phyloP scores from a whole-genome alignment of 1,140 invertebrate species.

The Cryptotermes secundus region DNA sequence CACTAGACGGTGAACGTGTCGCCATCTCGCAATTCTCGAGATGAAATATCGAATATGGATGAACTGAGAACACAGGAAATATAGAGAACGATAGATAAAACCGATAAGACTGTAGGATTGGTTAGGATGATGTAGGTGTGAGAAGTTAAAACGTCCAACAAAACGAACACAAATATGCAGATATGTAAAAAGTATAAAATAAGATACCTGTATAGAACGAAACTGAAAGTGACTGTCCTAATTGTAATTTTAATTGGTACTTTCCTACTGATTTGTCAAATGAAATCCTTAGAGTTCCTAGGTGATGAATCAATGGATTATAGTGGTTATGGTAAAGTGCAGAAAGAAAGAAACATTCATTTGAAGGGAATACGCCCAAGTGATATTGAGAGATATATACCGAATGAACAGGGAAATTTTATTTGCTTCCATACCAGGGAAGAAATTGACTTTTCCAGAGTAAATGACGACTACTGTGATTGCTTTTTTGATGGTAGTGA shows the following conservation, averaged over 20 bases:
- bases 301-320: background rate
- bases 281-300: background rate
- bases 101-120: too few species aligned
- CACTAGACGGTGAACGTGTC: background rate
- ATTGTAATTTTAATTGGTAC: background rate
- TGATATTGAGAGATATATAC: slow-evolving; percentile 42
- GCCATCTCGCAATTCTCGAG: background rate
- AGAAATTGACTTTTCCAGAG: slow-evolving; percentile 58
- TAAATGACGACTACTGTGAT: slow-evolving; percentile 96
- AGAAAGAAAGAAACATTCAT: background rate
- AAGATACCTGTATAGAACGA: background rate
- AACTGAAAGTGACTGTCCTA: background rate
- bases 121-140: too few species aligned
- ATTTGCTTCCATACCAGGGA: slow-evolving; percentile 47
- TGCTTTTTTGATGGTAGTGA: slow-evolving; percentile 81
- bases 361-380: slow-evolving; percentile 7
- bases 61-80: too few species aligned
- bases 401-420: slow-evolving; percentile 47
- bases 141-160: too few species aligned
- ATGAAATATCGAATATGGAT: background rate
- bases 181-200: background rate
- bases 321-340: background rate
- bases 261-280: background rate
- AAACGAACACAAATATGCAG: background rate
- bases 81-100: too few species aligned